Evolutionary conservation across 2,113 vertebrate genomes (phyloP).

Genomic region (Varanus salvator): DNA sequence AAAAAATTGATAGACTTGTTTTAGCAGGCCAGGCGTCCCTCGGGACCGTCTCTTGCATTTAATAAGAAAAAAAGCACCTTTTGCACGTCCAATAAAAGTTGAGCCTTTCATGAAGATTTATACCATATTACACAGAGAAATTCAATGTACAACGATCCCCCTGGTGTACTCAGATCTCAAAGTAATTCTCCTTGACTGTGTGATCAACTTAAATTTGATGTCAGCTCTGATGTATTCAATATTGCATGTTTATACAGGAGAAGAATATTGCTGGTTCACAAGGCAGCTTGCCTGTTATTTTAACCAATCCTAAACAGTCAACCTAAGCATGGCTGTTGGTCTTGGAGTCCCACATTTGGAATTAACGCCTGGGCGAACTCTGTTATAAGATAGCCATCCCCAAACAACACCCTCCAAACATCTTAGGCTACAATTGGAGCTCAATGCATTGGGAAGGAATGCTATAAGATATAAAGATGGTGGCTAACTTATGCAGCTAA

Average conservation of each 20-base stretch:
- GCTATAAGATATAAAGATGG: not conserved
- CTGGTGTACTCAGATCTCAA: conserved; percentile 69
- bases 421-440: too few species aligned
- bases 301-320: conserved; percentile 45
- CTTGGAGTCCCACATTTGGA: not conserved
- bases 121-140: conserved; percentile 71
- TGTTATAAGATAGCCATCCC: too few species aligned
- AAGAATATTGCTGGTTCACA: conserved; percentile 66
- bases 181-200: conserved; percentile 77
- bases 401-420: too few species aligned
- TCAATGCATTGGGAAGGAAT: too few species aligned
- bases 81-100: conserved; percentile 73
- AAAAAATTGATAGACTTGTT: conserved; percentile 70
- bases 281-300: conserved; percentile 51
- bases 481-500: not conserved
- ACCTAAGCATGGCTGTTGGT: not conserved
- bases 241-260: conserved; percentile 62
- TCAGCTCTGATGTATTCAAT: conserved; percentile 70
- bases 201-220: conserved; percentile 75
- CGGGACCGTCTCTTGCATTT: conserved; percentile 55
- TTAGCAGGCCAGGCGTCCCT: conserved; percentile 37
- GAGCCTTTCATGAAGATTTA: conserved; percentile 74
- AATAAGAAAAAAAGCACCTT: conserved; percentile 75
- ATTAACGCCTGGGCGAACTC: not conserved
- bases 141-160: conserved; percentile 65